phyloP scores from a whole-genome alignment of 2,888 invertebrate species.

The Eupsilia transversa region DNA sequence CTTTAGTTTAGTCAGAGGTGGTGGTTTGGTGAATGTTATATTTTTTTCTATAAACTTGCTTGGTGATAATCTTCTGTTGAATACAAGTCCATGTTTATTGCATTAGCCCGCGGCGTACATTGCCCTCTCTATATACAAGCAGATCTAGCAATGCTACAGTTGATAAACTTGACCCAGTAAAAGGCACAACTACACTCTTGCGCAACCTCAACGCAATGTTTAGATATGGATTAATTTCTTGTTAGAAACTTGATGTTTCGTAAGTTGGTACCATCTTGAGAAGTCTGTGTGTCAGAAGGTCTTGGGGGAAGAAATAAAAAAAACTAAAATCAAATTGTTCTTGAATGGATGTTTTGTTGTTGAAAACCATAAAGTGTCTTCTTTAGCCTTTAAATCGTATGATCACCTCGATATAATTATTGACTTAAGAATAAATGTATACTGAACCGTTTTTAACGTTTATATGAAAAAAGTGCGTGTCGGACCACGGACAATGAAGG shows the following conservation, averaged over 20 bases:
- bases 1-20: not conserved
- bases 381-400: not conserved
- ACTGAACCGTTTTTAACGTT: too few relatives aligned
- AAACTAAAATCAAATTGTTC: not conserved
- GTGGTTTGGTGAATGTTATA: not conserved
- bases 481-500: too few relatives aligned
- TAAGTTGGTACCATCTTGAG: too few relatives aligned
- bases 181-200: constrained; percentile 39
- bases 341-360: not conserved
- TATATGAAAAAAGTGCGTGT: too few relatives aligned
- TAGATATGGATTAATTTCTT: constrained; percentile 18
- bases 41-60: not conserved
- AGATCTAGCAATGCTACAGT: constrained; percentile 44
- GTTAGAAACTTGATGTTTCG: not conserved
- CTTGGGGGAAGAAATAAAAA: too few relatives aligned
- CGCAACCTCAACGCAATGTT: constrained; percentile 37
- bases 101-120: constrained; percentile 58
- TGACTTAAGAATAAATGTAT: too few relatives aligned
- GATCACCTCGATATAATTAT: not conserved
- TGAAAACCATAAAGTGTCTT: not conserved
- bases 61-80: not conserved
- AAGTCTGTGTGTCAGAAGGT: too few relatives aligned
- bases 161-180: constrained; percentile 63
- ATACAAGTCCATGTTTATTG: not conserved
- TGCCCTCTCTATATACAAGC: constrained; percentile 57